Evolutionary conservation across 35 echinoderm and acorn worm species (phyloP).

Genomic region (Holothuria glaberrima): DNA sequence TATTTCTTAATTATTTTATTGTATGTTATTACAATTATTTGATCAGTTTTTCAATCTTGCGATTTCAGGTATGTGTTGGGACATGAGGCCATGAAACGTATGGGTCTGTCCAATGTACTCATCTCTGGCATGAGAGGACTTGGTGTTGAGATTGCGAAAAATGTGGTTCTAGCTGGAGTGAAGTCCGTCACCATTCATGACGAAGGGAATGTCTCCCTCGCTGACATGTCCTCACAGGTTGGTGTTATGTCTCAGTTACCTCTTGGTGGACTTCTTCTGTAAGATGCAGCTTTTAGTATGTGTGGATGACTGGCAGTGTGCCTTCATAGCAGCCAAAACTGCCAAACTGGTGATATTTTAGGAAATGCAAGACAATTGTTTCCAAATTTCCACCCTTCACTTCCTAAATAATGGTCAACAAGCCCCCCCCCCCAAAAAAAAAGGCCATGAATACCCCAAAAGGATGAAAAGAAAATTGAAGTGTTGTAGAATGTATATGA

Average conservation of each 20-base stretch:
- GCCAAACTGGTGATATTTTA: no score
- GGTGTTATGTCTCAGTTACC: not conserved
- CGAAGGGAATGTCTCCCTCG: conserved; percentile 74
- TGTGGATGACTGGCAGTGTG: no score
- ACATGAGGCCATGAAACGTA: conserved; percentile 97
- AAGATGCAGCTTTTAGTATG: no score
- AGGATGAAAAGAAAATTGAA: no score
- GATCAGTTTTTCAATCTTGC: not conserved
- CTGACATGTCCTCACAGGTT: conserved; percentile 92
- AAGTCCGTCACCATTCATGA: conserved; percentile 97
- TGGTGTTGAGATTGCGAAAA: conserved; percentile 95
- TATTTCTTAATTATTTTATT: not conserved
- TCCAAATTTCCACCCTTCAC: no score
- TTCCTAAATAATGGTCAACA: no score
- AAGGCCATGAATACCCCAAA: no score
- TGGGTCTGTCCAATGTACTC: conserved; percentile 87
- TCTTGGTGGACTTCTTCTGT: no score
- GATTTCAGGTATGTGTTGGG: conserved; percentile 88
- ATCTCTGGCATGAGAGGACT: conserved; percentile 97
- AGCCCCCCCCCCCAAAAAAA: no score
- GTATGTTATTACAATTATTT: not conserved
- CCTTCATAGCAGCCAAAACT: no score
- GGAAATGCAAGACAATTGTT: no score
- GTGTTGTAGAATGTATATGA: no score
- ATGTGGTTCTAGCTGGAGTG: conserved; percentile 91